Conservation (phyloP, 2,113 vertebrate species). For the Arizona elegans region DNA sequence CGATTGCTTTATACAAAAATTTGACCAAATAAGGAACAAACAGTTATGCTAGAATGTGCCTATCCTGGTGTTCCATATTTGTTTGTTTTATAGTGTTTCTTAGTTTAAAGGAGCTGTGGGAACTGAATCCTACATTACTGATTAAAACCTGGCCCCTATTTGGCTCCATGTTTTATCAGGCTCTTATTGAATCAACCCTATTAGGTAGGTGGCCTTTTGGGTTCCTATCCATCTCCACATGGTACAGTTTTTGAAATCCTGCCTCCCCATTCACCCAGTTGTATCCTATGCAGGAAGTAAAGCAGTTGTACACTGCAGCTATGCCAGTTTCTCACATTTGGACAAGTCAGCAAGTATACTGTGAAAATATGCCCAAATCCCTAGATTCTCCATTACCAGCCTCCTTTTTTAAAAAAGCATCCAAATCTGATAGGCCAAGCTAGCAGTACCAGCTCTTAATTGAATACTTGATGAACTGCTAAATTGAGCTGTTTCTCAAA, state of each 20-base stretch:
- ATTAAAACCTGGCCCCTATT: neutral
- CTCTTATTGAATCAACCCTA: neutral
- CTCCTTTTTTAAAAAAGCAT: neutral
- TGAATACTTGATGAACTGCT: constrained; percentile 43
- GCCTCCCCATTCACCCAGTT: neutral
- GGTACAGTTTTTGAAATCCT: neutral
- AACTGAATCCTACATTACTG: neutral
- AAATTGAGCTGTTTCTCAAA: constrained; percentile 37
- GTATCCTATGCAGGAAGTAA: neutral
- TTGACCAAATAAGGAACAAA: neutral
- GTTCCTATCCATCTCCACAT: neutral
- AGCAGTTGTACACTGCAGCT: neutral
- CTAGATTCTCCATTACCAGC: neutral
- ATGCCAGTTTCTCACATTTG: neutral
- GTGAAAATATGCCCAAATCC: neutral
- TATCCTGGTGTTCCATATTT: neutral
- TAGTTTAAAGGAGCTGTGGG: neutral
- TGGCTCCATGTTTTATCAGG: neutral
- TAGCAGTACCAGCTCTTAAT: constrained; percentile 3
- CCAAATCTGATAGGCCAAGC: neutral
- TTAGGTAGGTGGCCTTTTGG: neutral
- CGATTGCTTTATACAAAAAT: neutral
- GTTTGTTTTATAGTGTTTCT: neutral
- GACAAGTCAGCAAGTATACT: neutral
- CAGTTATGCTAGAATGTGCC: neutral